These are phyloP conservation scores for Hyles euphorbiae DNA, from an alignment of 1,140 invertebrate genomes.

Conservation along the genomic window DNA sequence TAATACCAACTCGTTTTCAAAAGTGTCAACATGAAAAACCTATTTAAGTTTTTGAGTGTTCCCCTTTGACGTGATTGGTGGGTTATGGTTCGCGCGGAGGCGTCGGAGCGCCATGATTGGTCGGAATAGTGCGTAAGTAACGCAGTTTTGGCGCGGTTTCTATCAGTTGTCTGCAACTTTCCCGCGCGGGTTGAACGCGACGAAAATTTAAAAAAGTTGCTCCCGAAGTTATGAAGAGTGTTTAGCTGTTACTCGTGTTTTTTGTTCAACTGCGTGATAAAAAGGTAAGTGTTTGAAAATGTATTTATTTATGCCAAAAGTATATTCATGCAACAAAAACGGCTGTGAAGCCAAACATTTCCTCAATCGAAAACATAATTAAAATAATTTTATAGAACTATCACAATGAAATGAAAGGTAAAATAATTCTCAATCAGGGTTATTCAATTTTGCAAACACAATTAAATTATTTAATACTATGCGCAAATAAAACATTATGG, in stretches of 20 bases:
- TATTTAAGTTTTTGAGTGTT: conserved; percentile 55
- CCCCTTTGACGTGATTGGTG: conserved; percentile 50
- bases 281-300: too few species aligned
- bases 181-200: conserved; percentile 29
- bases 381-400: too few species aligned
- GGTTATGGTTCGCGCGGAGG: conserved; percentile 37
- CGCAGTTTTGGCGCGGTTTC: conserved; percentile 60
- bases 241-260: conserved; percentile 4
- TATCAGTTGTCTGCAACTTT: conserved; percentile 55
- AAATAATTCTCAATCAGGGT: too few species aligned
- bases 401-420: too few species aligned
- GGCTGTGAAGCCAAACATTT: too few species aligned
- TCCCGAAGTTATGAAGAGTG: conserved; percentile 46
- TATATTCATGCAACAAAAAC: too few species aligned
- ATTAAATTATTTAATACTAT: too few species aligned
- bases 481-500: too few species aligned
- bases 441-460: too few species aligned
- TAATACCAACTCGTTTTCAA: conserved; percentile 37
- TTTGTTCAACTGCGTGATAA: too few species aligned
- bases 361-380: too few species aligned
- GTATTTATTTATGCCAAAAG: too few species aligned
- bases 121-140: conserved; percentile 48
- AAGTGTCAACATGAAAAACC: conserved; percentile 46
- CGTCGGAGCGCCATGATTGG: conserved; percentile 46
- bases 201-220: conserved; percentile 23